Evolutionary conservation across 2,797 vertebrate genomes (phyloP).

Genomic region (Gadopsis bispinosus): DNA sequence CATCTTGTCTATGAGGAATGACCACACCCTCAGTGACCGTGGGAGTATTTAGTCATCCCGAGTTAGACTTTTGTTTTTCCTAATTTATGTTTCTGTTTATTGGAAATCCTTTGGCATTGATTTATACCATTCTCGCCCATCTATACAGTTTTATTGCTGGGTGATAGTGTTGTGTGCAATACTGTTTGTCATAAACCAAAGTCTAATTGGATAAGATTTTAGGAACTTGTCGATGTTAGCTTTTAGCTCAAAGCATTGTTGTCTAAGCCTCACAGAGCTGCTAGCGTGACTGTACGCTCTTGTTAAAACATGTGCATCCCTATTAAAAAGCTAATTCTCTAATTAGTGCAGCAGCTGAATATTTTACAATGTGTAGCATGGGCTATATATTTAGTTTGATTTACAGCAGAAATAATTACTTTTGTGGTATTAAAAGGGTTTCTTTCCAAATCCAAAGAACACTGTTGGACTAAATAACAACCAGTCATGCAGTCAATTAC

Average conservation of each 20-base stretch:
- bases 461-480: not conserved
- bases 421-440: not conserved
- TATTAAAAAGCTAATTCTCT: not conserved
- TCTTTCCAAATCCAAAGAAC: not conserved
- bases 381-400: not conserved
- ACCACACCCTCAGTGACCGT: constrained; percentile 15
- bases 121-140: constrained; percentile 29
- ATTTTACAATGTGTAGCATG: not conserved
- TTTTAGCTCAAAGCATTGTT: not conserved
- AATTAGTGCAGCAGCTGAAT: not conserved
- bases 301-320: not conserved
- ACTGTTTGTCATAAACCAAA: constrained; percentile 72
- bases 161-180: not conserved
- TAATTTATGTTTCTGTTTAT: constrained; percentile 40
- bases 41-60: not conserved
- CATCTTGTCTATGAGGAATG: not conserved
- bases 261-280: too few species aligned
- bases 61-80: not conserved
- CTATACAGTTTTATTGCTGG: constrained; percentile 27
- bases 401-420: not conserved
- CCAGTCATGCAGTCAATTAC: too few species aligned
- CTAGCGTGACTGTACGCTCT: not conserved
- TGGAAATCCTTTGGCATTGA: constrained; percentile 31
- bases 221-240: not conserved
- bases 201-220: constrained; percentile 57